Percentiles rank a stretch among this genome's conserved stretches.
These are phyloP conservation scores for Drosophila trapezifrons DNA, from an alignment of 1,140 invertebrate species.

Conservation along the genomic window DNA sequence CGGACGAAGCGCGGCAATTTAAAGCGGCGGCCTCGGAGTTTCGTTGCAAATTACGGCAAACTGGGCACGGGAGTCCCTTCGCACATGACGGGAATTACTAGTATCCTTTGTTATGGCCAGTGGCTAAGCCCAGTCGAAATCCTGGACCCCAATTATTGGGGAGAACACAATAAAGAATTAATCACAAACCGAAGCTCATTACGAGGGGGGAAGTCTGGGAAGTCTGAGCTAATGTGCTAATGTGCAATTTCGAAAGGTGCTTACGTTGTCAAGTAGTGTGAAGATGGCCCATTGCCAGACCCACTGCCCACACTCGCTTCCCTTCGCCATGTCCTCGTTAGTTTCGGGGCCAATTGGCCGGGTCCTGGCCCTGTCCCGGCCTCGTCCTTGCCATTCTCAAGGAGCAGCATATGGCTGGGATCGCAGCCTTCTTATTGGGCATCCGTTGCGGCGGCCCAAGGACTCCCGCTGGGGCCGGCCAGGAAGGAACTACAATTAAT, in stretches of 20 bases:
- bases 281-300: constrained; percentile 53
- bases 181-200: constrained; percentile 59
- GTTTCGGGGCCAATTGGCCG: constrained; percentile 60
- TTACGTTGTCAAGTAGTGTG: constrained; percentile 84
- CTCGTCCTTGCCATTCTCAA: constrained; percentile 44
- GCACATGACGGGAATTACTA: constrained; percentile 17
- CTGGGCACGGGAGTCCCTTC: neutral
- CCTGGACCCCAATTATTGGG: constrained; percentile 44
- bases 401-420: constrained; percentile 67
- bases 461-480: constrained; percentile 36
- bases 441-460: constrained; percentile 15
- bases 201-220: constrained; percentile 3
- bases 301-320: constrained; percentile 1
- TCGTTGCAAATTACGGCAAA: constrained; percentile 54
- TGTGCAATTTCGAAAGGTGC: constrained; percentile 81
- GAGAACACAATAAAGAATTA: constrained; percentile 74
- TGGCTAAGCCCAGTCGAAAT: constrained; percentile 16
- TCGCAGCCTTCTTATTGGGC: constrained; percentile 8
- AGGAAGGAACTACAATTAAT: constrained; percentile 74
- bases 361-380: constrained; percentile 51
- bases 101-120: constrained; percentile 12
- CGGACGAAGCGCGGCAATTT: constrained; percentile 5
- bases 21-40: constrained; percentile 21
- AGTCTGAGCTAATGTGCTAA: constrained; percentile 74
- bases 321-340: neutral